phyloP scores from a whole-genome alignment of 2,888 invertebrate genomes.

The Meghimatium bilineatum region DNA sequence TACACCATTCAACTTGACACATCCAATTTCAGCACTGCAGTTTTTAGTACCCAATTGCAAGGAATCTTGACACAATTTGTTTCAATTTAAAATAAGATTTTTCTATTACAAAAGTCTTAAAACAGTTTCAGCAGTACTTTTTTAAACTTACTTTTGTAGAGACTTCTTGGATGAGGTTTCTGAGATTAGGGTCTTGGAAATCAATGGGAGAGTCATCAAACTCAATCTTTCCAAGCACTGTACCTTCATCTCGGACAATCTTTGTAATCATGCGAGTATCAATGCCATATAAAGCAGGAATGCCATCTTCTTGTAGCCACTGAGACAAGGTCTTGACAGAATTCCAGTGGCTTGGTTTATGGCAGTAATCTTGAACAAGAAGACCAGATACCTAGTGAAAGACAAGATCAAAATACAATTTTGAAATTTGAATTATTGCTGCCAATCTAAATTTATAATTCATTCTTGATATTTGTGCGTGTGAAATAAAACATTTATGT shows the following conservation, averaged over 20 bases:
- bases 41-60: too few species aligned
- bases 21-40: too few species aligned
- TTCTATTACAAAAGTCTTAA: too few species aligned
- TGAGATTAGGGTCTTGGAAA: conserved; percentile 68
- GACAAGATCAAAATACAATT: too few species aligned
- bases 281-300: conserved; percentile 74
- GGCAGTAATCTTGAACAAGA: conserved; percentile 69
- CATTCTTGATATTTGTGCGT: too few species aligned
- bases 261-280: conserved; percentile 72
- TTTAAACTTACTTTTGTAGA: conserved; percentile 59
- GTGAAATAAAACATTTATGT: too few species aligned
- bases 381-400: conserved; percentile 62
- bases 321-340: conserved; percentile 74
- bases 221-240: conserved; percentile 71
- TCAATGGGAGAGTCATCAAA: conserved; percentile 65
- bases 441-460: too few species aligned
- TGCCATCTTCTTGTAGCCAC: conserved; percentile 75
- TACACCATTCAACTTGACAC: too few species aligned
- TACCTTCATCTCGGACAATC: conserved; percentile 66
- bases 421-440: too few species aligned
- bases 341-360: conserved; percentile 75
- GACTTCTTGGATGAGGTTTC: conserved; percentile 67
- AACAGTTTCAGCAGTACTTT: too few species aligned
- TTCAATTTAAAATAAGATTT: too few species aligned
- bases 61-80: too few species aligned